These are phyloP conservation scores for Troides helena DNA, from an alignment of 2,888 invertebrate genomes.

Conservation along the genomic window DNA sequence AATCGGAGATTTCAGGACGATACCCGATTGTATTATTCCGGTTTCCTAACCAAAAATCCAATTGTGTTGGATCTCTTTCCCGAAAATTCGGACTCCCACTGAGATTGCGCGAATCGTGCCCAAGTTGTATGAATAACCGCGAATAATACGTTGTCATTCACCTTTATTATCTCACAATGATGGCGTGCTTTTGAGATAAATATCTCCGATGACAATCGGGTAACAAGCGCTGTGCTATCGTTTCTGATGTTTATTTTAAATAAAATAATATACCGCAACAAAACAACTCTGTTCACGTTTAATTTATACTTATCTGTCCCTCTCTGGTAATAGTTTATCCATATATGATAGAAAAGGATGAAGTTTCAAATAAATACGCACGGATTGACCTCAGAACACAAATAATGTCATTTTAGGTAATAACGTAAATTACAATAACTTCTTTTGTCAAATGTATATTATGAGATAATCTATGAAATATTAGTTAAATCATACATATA, in stretches of 20 bases:
- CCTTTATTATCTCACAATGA: slow-evolving; percentile 79
- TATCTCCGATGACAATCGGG: slow-evolving; percentile 70
- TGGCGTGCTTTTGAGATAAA: slow-evolving; percentile 76
- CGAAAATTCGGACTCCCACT: slow-evolving; percentile 70
- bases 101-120: slow-evolving; percentile 74
- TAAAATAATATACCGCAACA: slow-evolving; percentile 61
- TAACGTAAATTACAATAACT: slow-evolving; percentile 22
- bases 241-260: slow-evolving; percentile 61
- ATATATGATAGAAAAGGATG: background rate
- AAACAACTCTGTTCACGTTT: slow-evolving; percentile 42
- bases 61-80: slow-evolving; percentile 75
- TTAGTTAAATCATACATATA: slow-evolving; percentile 12
- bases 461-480: slow-evolving; percentile 12
- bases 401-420: slow-evolving; percentile 29
- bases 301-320: slow-evolving; percentile 19
- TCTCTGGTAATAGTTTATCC: slow-evolving; percentile 1
- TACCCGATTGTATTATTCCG: slow-evolving; percentile 79
- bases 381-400: slow-evolving; percentile 1
- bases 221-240: slow-evolving; percentile 47
- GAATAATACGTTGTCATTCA: slow-evolving; percentile 79
- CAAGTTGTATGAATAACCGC: slow-evolving; percentile 68
- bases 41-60: slow-evolving; percentile 79
- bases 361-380: background rate
- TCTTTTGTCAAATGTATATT: slow-evolving; percentile 17
- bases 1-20: slow-evolving; percentile 78